Conservation (phyloP, 1,140 invertebrate species). For the Bombus turneri region DNA sequence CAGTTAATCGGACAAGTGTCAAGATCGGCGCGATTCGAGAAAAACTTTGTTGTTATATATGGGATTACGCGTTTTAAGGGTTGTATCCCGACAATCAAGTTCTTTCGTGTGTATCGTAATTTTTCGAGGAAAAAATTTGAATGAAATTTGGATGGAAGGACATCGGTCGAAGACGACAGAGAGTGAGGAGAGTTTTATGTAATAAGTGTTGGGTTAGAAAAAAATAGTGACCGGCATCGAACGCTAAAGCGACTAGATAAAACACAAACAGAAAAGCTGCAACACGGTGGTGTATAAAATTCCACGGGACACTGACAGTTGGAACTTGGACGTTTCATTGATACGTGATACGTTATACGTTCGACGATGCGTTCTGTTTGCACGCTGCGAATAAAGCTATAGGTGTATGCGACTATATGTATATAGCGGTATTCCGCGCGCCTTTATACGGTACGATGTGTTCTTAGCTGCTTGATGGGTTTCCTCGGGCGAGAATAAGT, state of each 20-base stretch:
- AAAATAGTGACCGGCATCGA: background rate
- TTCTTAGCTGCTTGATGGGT: constrained; percentile 32
- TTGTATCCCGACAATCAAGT: background rate
- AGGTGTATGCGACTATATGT: background rate
- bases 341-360: constrained; percentile 9
- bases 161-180: background rate
- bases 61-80: too few species aligned
- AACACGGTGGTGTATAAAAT: background rate
- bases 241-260: constrained; percentile 27
- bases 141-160: background rate
- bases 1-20: background rate
- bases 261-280: background rate
- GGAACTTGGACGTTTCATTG: constrained; percentile 10
- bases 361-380: background rate
- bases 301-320: background rate
- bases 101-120: too few species aligned
- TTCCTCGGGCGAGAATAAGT: constrained; percentile 1
- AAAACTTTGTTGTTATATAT: too few species aligned
- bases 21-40: background rate
- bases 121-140: background rate
- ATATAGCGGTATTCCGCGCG: background rate
- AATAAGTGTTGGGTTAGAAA: constrained; percentile 11
- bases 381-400: background rate
- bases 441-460: background rate
- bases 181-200: background rate